Evolutionary conservation across 2,797 vertebrate species (phyloP).

Genomic region (Hemibagrus guttatus): DNA sequence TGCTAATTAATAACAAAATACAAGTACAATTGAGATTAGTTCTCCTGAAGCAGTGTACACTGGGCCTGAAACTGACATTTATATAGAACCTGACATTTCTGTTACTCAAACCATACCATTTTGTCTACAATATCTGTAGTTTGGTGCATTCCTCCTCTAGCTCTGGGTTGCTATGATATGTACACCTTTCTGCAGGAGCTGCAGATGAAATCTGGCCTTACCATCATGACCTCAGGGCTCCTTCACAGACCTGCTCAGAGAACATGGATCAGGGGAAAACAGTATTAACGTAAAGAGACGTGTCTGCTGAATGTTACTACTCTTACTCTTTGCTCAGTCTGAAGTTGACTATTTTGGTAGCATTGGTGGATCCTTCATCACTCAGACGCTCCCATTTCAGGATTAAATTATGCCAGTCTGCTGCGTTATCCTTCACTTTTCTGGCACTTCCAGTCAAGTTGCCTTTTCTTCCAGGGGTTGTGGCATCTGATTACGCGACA

Average conservation of each 20-base stretch:
- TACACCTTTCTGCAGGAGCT: constrained; percentile 19
- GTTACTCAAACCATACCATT: constrained; percentile 75
- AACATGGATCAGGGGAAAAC: neutral
- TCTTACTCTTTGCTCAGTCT: constrained; percentile 76
- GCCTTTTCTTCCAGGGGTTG: constrained; percentile 72
- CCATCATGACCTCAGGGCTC: constrained; percentile 63
- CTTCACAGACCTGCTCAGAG: constrained; percentile 64
- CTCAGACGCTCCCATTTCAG: constrained; percentile 86
- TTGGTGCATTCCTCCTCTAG: constrained; percentile 78
- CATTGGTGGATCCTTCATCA: constrained; percentile 74
- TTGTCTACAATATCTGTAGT: constrained; percentile 76
- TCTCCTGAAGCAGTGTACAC: neutral
- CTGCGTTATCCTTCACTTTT: constrained; percentile 90
- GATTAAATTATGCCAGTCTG: constrained; percentile 93
- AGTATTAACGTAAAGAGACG: neutral
- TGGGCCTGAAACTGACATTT: neutral
- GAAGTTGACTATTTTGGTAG: constrained; percentile 81
- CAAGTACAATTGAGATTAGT: neutral
- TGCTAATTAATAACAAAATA: neutral
- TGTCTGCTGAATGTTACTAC: neutral
- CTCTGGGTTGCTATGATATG: constrained; percentile 56
- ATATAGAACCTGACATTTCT: neutral
- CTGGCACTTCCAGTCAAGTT: constrained; percentile 82
- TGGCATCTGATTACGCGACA: constrained; percentile 12
- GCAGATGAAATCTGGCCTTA: constrained; percentile 49